Conservation (phyloP, 2,113 vertebrate species). For the Pristiophorus japonicus region DNA sequence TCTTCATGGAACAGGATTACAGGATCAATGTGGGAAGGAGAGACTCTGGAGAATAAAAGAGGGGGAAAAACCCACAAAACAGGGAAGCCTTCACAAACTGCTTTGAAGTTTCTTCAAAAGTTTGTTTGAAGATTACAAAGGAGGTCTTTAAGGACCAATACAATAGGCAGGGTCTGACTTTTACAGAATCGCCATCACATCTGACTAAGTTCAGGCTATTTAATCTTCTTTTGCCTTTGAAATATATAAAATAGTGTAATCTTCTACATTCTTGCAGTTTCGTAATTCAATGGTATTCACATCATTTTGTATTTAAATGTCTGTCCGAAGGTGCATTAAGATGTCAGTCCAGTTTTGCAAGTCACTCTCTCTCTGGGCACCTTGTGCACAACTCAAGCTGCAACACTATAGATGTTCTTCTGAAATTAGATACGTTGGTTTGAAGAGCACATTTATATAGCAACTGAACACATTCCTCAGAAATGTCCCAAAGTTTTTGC, state of each 20-base stretch:
- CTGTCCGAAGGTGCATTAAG: neutral
- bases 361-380: neutral
- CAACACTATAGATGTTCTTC: neutral
- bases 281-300: neutral
- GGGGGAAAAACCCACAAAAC: neutral
- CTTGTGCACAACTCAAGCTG: neutral
- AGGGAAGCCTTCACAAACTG: neutral
- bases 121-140: constrained; percentile 12
- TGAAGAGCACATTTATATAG: neutral
- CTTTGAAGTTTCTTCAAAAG: neutral
- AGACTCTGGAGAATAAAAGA: neutral
- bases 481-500: neutral
- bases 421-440: neutral
- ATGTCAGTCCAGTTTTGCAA: neutral
- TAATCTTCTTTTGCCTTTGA: neutral
- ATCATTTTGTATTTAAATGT: neutral
- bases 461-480: neutral
- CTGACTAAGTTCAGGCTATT: neutral
- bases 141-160: neutral
- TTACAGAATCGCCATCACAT: neutral
- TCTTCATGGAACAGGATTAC: neutral
- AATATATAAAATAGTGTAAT: too few species aligned
- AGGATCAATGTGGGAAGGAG: neutral
- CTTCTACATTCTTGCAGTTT: neutral
- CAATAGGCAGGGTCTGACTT: neutral